A percentile compares a stretch with the other conserved stretches of the same genome.
Conservation (phyloP, 1,140 invertebrate genomes). For the Pomacea maculata region DNA sequence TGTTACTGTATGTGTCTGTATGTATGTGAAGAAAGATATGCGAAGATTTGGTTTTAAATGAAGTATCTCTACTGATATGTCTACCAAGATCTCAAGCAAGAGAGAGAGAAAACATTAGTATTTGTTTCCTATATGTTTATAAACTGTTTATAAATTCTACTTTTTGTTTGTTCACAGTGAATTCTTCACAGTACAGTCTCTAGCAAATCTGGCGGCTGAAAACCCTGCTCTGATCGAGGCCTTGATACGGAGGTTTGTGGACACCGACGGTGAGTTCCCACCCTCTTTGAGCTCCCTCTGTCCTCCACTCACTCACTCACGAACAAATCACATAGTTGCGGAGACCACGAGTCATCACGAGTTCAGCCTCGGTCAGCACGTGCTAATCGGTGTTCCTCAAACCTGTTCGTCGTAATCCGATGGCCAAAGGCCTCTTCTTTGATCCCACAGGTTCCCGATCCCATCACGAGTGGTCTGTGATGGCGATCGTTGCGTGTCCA, state of each 20-base stretch:
- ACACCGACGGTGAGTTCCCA: conserved; percentile 16
- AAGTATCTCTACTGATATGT: too few relatives aligned
- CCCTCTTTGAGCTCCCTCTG: background rate
- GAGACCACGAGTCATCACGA: background rate
- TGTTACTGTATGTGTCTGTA: background rate
- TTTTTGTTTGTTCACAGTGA: conserved; percentile 8
- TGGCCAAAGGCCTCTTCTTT: too few relatives aligned
- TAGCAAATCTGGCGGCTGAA: conserved; percentile 18
- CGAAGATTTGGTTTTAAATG: too few relatives aligned
- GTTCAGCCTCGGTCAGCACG: background rate
- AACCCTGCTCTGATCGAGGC: conserved; percentile 23
- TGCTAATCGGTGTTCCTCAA: too few relatives aligned
- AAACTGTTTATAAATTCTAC: background rate
- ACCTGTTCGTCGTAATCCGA: too few relatives aligned
- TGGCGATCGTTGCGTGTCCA: too few relatives aligned
- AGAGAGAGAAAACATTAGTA: background rate
- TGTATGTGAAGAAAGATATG: background rate
- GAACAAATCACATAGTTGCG: background rate
- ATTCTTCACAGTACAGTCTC: conserved; percentile 12
- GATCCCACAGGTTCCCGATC: too few relatives aligned
- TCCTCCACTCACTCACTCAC: background rate
- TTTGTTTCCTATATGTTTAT: background rate
- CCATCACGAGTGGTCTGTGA: too few relatives aligned
- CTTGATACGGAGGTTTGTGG: conserved; percentile 24
- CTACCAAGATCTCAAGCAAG: too few relatives aligned